Base-by-base conservation (phyloP, 2,888 invertebrate genomes). In the Serripes groenlandicus region DNA sequence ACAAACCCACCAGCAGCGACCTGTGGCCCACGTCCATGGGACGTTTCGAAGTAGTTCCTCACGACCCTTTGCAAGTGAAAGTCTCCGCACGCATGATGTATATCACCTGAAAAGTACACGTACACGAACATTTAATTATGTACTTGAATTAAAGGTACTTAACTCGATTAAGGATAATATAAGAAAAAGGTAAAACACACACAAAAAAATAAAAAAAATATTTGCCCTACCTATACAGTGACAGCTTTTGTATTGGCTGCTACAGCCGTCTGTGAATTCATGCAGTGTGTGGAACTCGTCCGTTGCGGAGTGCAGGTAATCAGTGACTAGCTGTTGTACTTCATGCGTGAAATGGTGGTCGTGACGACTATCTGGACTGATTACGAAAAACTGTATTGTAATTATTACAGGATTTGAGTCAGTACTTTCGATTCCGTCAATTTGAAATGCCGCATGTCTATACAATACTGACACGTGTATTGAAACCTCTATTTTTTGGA, bases 231-330 rank as follows among this genome's bases (percentile, higher is more conserved):
- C n/a, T n/a, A n/a, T 37, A 35, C 82, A 85, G 52, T 85, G 73
- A n/a, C 85, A 60, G 52, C 75, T 85, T 56, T 85, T 82, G 56
- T 80, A 83, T 32, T 82, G 82, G 5, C 42, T 42, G 11, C 49
- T 28, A 52, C 76, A 85, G 4, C 82, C 85, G 30, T 82, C 79
- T 56, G 66, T 66, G 60, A 79, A 85, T 34, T 85, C 82, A 30
- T 82, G 82, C 75, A 85, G 75, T 3, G 64, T 54, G 9, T 42
- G 18, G 0, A 37, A 15, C 30, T 37, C 4, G 23, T 54, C 77
- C 4, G 26, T 21, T 37, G 78, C 69, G 4, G 60, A 73, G n/a
- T 64, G 52, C 1, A 86, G 64, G 66, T 86, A 83, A 1, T 78
- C 56, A 18, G 77, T n/a, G 56, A 83, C 49, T 62, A 62, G 32